Base-by-base conservation (phyloP, 2,888 invertebrate genomes). In the Clistopyga incitator region DNA sequence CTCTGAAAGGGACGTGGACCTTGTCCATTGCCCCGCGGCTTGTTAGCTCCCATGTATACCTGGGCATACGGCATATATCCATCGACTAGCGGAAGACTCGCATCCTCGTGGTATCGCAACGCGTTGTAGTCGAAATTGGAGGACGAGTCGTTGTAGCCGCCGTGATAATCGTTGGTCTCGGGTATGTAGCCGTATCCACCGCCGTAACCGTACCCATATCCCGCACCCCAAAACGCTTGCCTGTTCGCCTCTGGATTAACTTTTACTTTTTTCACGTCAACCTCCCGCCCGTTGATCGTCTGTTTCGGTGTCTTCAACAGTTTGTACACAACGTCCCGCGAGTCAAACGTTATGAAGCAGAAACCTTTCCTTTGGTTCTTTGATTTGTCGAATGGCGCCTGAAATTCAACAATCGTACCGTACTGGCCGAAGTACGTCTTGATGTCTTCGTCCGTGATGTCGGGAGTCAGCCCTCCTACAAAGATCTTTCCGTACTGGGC, bases 301-400 rank as follows among this genome's bases (percentile, higher is more conserved):
- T 95, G 95, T 88, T 95, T 95, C 8, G 95, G 94, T 25, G 94
- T 94, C 88, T 95, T 95, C 65, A 95, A 91, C 70, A 95, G 93
- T 87, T 95, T 95, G 87, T 95, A 95, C 15, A 95, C 95, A 6
- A 95, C 94, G 84, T 95, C 94, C 87, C 95, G 95, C 50, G 94
- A 94, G 85, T 95, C 95, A 89, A 95, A 96, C n/a, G 95, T 95
- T 81, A 96, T 94, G 91, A 96, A 96, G 89, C 95, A 95, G 90
- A 95, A 96, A 20, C 95, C 95, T 87, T 95, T 94, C 81, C 95
- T 93, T 87, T 95, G 95, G 87, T 95, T 95, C 91, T 95, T 95
- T 83, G 94, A 93, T 90, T 95, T 95, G 92, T 96, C 96, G 88
- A 95, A 95, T n/a, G 96, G 96, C 80, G 95, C 94, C 89, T 96